Evolutionary conservation across 2,797 vertebrate species (phyloP).

Genomic region (Rhynchotus rufescens): DNA sequence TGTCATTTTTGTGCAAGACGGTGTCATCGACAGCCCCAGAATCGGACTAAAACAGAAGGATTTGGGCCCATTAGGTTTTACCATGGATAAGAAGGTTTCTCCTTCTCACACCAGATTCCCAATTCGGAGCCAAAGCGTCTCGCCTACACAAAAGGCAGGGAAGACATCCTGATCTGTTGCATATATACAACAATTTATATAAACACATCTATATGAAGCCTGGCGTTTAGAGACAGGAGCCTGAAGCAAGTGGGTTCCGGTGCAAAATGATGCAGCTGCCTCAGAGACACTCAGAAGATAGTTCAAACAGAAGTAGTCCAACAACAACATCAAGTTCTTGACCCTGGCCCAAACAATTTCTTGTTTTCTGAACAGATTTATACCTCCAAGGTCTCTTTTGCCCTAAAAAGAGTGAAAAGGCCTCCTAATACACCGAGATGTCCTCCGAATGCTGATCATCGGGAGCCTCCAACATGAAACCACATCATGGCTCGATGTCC

Average conservation of each 20-base stretch:
- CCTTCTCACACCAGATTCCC: neutral
- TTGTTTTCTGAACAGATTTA: neutral
- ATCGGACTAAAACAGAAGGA: neutral
- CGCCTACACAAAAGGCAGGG: fast-evolving
- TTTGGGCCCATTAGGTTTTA: neutral
- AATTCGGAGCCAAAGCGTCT: neutral
- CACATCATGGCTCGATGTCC: too few species aligned
- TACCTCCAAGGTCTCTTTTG: neutral
- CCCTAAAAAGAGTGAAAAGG: neutral
- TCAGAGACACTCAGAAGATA: fast-evolving
- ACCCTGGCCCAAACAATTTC: neutral
- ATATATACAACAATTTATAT: too few species aligned
- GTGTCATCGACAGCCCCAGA: fast-evolving
- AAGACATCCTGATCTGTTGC: neutral
- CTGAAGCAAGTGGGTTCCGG: fast-evolving
- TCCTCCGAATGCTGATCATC: fast-evolving
- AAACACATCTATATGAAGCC: neutral
- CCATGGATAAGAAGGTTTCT: neutral
- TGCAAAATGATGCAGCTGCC: fast-evolving
- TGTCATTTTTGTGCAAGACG: fast-evolving
- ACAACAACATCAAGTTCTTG: neutral
- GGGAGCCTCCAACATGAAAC: neutral
- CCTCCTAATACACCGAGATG: too few species aligned
- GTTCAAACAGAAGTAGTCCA: neutral
- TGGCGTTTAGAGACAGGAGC: too few species aligned